These are phyloP conservation scores for Drosophila murphyi DNA, from an alignment of 1,140 invertebrate genomes.

Conservation along the genomic window DNA sequence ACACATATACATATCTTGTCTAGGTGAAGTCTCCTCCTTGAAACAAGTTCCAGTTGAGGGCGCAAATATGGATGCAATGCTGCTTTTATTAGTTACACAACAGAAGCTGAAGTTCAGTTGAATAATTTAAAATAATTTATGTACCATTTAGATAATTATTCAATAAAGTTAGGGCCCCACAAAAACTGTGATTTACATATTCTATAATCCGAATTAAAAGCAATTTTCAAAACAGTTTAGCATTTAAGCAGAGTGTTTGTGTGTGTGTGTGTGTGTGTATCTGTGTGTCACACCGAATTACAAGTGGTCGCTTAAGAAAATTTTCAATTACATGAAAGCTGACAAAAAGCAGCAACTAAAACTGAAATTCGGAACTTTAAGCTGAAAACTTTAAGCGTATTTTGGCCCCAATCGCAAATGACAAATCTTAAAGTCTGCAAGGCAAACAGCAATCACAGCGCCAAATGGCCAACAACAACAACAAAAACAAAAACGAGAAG, in stretches of 20 bases:
- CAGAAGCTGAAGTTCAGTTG: no score
- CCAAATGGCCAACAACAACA: constrained; percentile 32
- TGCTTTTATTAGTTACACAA: neutral
- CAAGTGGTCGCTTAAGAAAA: constrained; percentile 29
- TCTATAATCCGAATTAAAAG: constrained; percentile 5
- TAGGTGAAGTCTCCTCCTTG: constrained; percentile 16
- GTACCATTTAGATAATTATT: neutral
- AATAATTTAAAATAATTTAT: no score
- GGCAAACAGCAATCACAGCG: constrained; percentile 47
- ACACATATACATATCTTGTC: neutral
- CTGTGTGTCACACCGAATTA: constrained; percentile 31
- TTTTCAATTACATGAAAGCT: constrained; percentile 38
- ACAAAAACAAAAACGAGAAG: neutral
- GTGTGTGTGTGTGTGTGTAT: constrained; percentile 10
- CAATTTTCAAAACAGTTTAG: constrained; percentile 7
- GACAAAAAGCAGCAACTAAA: neutral
- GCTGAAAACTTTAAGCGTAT: constrained; percentile 23
- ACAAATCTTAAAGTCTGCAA: constrained; percentile 63
- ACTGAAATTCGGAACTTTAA: constrained; percentile 25
- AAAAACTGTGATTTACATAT: neutral
- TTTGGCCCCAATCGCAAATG: constrained; percentile 60
- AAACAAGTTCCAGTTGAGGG: constrained; percentile 1
- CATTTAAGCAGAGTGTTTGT: neutral
- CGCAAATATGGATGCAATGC: neutral
- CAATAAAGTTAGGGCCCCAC: neutral